Base-by-base conservation (phyloP, 2,113 vertebrate species). In the Heterocephalus glaber region DNA sequence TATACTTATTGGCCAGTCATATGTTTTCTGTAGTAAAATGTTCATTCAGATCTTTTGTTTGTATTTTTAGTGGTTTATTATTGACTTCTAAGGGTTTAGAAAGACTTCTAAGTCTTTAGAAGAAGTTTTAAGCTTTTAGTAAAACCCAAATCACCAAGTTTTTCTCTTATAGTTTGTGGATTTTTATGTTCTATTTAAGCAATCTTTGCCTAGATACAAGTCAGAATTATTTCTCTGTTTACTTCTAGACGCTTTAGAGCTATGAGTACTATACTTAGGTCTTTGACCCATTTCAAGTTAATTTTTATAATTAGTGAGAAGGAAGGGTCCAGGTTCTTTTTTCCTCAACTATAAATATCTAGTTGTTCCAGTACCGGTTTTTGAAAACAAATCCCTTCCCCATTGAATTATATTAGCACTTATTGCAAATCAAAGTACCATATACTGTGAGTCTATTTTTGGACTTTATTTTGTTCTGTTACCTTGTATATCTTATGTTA, bases 301-400 rank as follows among this genome's bases (percentile, higher is more conserved):
- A 54, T 82, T 93, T 85, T 79, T 87, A 33, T 56, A 33, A 60
- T 35, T 7, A 85, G 7, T 44, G n/a, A 91, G 38, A 91, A n/a
- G 19, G 7, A 61, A 49, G 12, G 4, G 3, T 66, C 26, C 3
- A 85, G 44, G 7, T 61, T 83, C 28, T 86, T 70, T 84, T 74
- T 47, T 47, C 5, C 28, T 52, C 3, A 61, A 41, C 76, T 74
- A 83, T 54, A 41, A 77, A 58, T 76, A 89, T 66, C 19, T 13
- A 61, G 22, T 76, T 95, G 22, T 79, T 92, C 41, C 10, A 77
- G 65, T 92, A 65, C 30, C 17, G 38, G n/a, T 86, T 95, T 82
- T 82, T 1, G 13, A 90, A 82, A 74, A 85, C 6, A 77, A 56
- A 14, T 52, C 14, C 44, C 47, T 63, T 63, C 49, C 41, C 12